Percentiles rank a stretch among this genome's conserved stretches.
phyloP scores from a whole-genome alignment of 2,113 vertebrate species.

The Nannobrachium achirus region DNA sequence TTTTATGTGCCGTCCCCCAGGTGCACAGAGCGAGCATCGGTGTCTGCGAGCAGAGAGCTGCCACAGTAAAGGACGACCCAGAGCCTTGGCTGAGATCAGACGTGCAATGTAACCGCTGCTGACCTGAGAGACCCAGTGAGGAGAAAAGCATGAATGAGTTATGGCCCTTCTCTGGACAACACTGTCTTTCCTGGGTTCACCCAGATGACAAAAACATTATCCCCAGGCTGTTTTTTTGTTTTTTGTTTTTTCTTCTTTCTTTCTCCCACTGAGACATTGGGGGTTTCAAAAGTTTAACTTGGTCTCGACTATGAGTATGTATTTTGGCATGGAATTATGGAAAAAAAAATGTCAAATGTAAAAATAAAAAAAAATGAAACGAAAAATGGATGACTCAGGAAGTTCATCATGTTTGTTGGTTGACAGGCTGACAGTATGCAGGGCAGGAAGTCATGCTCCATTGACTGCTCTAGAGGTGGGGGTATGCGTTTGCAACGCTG shows the following conservation, averaged over 20 bases:
- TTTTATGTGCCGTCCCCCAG: conserved; percentile 7
- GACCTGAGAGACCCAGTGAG: conserved; percentile 21
- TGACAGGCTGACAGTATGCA: conserved; percentile 54
- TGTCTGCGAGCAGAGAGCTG: not conserved
- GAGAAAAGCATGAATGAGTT: conserved; percentile 43
- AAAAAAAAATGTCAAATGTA: conserved; percentile 58
- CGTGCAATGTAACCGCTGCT: conserved; percentile 18
- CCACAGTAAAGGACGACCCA: not conserved
- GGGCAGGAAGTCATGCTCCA: conserved; percentile 35
- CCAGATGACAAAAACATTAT: conserved; percentile 66
- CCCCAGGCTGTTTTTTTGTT: not conserved
- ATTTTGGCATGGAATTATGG: conserved; percentile 61
- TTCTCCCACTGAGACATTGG: conserved; percentile 30
- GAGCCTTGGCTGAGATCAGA: conserved; percentile 13
- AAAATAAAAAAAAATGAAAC: conserved; percentile 2
- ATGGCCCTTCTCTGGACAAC: conserved; percentile 37
- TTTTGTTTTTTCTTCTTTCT: not conserved
- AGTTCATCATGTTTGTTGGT: conserved; percentile 60
- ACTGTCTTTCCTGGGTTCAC: conserved; percentile 46
- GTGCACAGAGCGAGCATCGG: not conserved
- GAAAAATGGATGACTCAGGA: conserved; percentile 42
- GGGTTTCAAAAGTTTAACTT: conserved; percentile 44
- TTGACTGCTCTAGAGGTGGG: conserved; percentile 9
- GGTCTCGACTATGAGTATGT: conserved; percentile 52
- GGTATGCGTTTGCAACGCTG: conserved; percentile 13